A percentile compares a stretch with the other conserved stretches of the same genome.
phyloP scores from a whole-genome alignment of 2,113 vertebrate species.

The Pelusios castaneus region DNA sequence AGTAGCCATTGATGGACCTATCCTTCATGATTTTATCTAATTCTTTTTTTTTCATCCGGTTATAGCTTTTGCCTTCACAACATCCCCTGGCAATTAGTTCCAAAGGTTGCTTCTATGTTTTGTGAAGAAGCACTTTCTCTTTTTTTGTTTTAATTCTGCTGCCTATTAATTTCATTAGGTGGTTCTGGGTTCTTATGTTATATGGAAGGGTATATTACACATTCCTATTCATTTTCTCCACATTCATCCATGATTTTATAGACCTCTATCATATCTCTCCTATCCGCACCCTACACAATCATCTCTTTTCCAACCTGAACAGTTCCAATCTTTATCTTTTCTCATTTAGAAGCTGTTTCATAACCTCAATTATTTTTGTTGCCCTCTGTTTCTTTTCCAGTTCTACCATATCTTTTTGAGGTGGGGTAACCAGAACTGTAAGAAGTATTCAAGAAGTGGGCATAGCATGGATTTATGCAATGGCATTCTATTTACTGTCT shows the following conservation, averaged over 20 bases:
- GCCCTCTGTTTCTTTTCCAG: not conserved
- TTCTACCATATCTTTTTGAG: too few species aligned
- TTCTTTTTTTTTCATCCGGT: not conserved
- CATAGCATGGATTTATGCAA: not conserved
- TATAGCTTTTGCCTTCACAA: not conserved
- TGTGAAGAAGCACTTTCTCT: not conserved
- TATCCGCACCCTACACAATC: not conserved
- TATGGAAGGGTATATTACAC: not conserved
- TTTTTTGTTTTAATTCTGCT: not conserved
- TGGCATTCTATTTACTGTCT: not conserved
- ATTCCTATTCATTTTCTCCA: not conserved
- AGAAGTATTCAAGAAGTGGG: not conserved
- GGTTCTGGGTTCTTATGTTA: not conserved
- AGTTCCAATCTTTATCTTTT: not conserved
- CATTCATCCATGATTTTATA: not conserved
- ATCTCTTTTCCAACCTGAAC: not conserved
- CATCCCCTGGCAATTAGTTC: not conserved
- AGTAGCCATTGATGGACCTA: not conserved
- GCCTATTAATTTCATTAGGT: not conserved
- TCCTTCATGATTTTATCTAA: not conserved
- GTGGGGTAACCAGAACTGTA: not conserved
- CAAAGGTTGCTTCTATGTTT: not conserved
- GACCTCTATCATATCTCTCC: not conserved
- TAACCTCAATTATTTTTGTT: not conserved
- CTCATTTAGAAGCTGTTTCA: not conserved